These are phyloP conservation scores for Axis porcinus DNA, from an alignment of 2,113 vertebrate genomes.

Conservation along the genomic window DNA sequence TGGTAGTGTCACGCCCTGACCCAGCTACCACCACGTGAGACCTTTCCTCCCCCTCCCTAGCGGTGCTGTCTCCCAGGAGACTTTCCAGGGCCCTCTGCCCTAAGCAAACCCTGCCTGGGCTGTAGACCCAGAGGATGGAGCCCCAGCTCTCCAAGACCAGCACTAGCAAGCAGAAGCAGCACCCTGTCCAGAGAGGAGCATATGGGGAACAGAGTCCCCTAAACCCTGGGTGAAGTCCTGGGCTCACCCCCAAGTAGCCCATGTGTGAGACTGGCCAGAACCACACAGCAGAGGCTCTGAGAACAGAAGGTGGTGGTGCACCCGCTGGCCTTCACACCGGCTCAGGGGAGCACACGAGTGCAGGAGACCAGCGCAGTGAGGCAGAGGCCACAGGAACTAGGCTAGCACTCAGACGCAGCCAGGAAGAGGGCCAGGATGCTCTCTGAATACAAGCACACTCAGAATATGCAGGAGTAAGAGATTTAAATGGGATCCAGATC, in stretches of 20 bases:
- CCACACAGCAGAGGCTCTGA: not conserved
- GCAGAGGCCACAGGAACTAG: not conserved
- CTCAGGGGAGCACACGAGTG: not conserved
- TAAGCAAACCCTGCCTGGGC: not conserved
- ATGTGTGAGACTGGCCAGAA: not conserved
- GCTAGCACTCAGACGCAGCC: not conserved
- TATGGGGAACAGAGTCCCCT: not conserved
- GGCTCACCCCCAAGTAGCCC: not conserved
- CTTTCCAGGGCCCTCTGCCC: not conserved
- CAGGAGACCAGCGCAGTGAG: not conserved
- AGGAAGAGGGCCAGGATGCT: not conserved
- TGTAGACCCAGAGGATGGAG: not conserved
- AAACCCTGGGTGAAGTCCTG: not conserved
- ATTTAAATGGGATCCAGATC: not conserved
- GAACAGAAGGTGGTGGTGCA: accelerated
- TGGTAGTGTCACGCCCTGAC: too few relatives aligned
- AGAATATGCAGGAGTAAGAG: not conserved
- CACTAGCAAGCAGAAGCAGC: not conserved
- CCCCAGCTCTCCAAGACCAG: not conserved
- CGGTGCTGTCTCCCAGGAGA: not conserved
- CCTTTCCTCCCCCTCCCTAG: not conserved
- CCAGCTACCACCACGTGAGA: not conserved
- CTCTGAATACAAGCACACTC: not conserved
- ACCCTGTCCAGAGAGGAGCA: not conserved
- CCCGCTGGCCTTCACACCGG: accelerated